Evolutionary conservation across 1,140 invertebrate genomes (phyloP).

Genomic region (Drosophila sucinea): DNA sequence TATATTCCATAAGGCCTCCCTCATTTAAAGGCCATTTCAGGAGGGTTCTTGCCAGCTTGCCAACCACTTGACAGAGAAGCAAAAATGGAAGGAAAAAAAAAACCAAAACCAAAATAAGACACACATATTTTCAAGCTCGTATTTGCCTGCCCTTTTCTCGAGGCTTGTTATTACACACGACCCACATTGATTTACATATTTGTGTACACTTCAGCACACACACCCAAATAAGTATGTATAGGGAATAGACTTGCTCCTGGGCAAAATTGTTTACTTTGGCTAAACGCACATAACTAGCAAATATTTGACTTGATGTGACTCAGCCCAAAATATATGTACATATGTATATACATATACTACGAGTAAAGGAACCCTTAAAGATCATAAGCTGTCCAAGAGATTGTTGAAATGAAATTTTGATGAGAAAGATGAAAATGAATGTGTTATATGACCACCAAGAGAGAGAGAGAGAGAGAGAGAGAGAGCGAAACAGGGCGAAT

Average conservation of each 20-base stretch:
- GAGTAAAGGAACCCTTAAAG: slow-evolving; percentile 24
- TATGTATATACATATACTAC: not conserved
- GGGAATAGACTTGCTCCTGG: slow-evolving; percentile 37
- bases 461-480: too few relatives aligned
- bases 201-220: slow-evolving; percentile 46
- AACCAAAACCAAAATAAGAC: slow-evolving; percentile 6
- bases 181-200: slow-evolving; percentile 77
- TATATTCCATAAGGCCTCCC: slow-evolving; percentile 46
- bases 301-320: slow-evolving; percentile 72
- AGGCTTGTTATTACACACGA: slow-evolving; percentile 56
- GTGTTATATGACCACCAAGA: not conserved
- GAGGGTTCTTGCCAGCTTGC: slow-evolving; percentile 37
- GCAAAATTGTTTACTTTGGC: slow-evolving; percentile 64
- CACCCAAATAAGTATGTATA: slow-evolving; percentile 26
- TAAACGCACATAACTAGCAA: slow-evolving; percentile 70
- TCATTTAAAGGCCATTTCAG: slow-evolving; percentile 34
- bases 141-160: slow-evolving; percentile 27
- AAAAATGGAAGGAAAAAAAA: slow-evolving; percentile 1
- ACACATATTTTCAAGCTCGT: slow-evolving; percentile 28
- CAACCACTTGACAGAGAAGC: slow-evolving; percentile 59
- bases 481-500: slow-evolving; percentile 1
- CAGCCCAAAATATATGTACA: not conserved
- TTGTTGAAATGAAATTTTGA: slow-evolving; percentile 71
- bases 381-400: slow-evolving; percentile 47
- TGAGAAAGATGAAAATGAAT: slow-evolving; percentile 30